Evolutionary conservation across 2,797 vertebrate species (phyloP), one percentile per base, ranked within the genome.

Genomic region (Rhabdomys pumilio): DNA sequence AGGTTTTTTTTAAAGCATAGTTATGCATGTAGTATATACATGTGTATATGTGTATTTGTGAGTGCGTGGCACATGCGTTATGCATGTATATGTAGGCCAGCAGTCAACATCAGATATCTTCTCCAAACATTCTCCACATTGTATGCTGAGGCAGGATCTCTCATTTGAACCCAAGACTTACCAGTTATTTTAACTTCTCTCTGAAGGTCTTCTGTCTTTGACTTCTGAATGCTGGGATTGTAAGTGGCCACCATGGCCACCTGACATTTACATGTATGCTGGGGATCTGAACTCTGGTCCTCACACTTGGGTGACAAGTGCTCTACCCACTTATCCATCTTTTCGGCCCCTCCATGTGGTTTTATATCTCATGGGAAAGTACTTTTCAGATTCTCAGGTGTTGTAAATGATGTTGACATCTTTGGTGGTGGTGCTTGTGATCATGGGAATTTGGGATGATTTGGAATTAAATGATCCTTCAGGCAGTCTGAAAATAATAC

Each of bases 401-500:
- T 81, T 67, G 1, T 69, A 76, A 83, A 22, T 44, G 55, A 73
- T 77, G 47, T 67, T 88, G 53, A 26, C 76, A 10, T 67, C 84
- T 76, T 80, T 88, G 44, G 10, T 93, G 5, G 12, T 87, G 31
- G n/a, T 77, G n/a, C 77, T 97, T 69, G 24, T 29, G 6, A 63
- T 41, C n/a, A 44, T 76, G 38, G 20, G 59, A 90, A 76, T 94
- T 95, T 59, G 84, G 20, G 29, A 38, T 11, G 65, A 2, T 94
- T 95, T 84, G 76, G 26, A 50, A 50, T 31, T 17, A 29, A 96
- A 94, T 76, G n/a, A 96, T 80, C 63, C 57, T 10, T 26, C 75
- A 82, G 91, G 53, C 77, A 87, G n/a, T 73, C 80, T 95, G 53
- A 75, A 97, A 95, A 97, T 89, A 93, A 57, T 22, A 83, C 34